phyloP scores from a whole-genome alignment of 1,140 invertebrate species.

The Holotrichia oblita region DNA sequence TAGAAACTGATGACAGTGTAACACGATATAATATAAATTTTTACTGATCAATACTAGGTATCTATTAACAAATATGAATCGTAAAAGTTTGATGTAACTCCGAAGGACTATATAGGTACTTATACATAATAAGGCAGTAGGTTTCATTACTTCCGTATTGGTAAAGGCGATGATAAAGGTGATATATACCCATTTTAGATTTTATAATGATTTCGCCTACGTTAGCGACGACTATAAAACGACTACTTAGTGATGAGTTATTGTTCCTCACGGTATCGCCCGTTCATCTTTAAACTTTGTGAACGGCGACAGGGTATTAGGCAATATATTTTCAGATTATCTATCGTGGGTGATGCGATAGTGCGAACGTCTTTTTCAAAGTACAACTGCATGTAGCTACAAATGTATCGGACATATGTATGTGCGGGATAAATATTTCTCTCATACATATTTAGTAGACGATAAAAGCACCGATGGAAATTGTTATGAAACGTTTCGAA shows the following conservation, averaged over 20 bases:
- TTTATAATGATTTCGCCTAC: constrained; percentile 3
- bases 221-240: constrained; percentile 2
- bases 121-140: not conserved
- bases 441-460: constrained; percentile 13
- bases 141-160: not conserved
- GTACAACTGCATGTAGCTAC: not conserved
- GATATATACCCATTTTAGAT: constrained; percentile 13
- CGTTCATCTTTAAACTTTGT: not conserved
- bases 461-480: not conserved
- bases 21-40: too few relatives aligned
- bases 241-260: constrained; percentile 8
- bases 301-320: not conserved
- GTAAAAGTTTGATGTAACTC: too few relatives aligned
- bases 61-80: too few relatives aligned
- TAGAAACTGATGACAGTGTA: too few relatives aligned
- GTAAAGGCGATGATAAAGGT: not conserved
- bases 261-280: constrained; percentile 2
- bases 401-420: not conserved
- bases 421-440: not conserved
- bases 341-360: constrained; percentile 13
- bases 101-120: not conserved
- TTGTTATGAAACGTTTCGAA: constrained; percentile 8
- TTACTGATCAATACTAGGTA: too few relatives aligned
- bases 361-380: not conserved
- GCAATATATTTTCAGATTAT: constrained; percentile 2